Percentiles rank a stretch among this genome's conserved stretches.
Evolutionary conservation across 2,797 vertebrate genomes (phyloP).

Genomic region (Acomys russatus): DNA sequence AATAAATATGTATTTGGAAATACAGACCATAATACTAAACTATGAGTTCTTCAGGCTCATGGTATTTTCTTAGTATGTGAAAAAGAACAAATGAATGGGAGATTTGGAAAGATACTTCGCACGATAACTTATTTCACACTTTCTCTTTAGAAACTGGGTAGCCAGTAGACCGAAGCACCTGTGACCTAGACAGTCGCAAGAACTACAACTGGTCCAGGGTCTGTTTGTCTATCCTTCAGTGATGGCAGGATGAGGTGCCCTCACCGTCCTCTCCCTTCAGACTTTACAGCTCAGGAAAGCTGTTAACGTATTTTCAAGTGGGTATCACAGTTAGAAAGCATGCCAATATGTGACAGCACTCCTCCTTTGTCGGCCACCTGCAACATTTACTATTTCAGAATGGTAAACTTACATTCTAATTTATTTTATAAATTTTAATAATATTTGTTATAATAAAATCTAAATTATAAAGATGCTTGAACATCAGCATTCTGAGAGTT

Average conservation of each 20-base stretch:
- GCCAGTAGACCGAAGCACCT: not conserved
- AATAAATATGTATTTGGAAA: conserved; percentile 56
- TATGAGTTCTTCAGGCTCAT: conserved; percentile 26
- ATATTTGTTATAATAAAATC: not conserved
- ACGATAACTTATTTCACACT: conserved; percentile 10
- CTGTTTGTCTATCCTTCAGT: not conserved
- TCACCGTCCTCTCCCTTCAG: not conserved
- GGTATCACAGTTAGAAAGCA: not conserved
- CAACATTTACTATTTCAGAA: conserved; percentile 33
- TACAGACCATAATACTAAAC: conserved; percentile 48
- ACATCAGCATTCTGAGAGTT: conserved; percentile 37
- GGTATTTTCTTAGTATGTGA: not conserved
- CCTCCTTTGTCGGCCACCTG: not conserved
- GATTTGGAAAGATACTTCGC: conserved; percentile 19
- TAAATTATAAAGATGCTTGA: not conserved
- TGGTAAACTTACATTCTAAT: not conserved
- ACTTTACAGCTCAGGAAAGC: not conserved
- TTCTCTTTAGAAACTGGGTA: conserved; percentile 46
- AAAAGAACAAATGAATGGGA: conserved; percentile 42
- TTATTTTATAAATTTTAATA: not conserved
- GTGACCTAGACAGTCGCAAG: not conserved
- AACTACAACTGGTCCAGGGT: not conserved
- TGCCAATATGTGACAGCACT: not conserved
- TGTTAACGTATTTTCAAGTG: not conserved
- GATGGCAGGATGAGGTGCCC: not conserved